Base-by-base conservation (phyloP, 2,797 vertebrate species). In the Lepus oiostolus region DNA sequence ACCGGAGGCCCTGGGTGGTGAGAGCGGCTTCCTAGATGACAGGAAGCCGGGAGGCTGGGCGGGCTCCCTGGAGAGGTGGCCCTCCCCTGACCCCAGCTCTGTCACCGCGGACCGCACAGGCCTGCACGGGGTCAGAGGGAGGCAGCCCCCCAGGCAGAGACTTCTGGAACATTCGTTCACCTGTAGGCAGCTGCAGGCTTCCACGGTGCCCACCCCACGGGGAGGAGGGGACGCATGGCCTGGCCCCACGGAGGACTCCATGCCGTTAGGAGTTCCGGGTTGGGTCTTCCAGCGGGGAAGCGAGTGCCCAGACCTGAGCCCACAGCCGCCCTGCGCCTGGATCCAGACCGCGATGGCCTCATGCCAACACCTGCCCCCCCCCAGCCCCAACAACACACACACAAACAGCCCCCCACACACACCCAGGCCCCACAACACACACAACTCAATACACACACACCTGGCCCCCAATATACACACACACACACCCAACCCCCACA, bases 161-260 rank as follows among this genome's bases (percentile, higher is more conserved):
- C 70, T 58, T 71, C 54, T 19, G 1, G 21, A 17, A 54, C 35
- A 7, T 47, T 75, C 95, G 93, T 95, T 96, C 95, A 95, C 96
- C 71, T 14, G 77, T 4, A 5, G 96, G 79, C 13, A 86, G 96
- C 94, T 58, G 54, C 54, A 97, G 83, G 95, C 93, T 96, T 97
- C 95, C 97, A 91, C 91, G 74, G 58, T 67, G 19, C 54, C 54
- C 19, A 19, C 54, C 54, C 19, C 42, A 42, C 42, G 7, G 42
- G 42, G 42, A 42, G 42, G 42, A 42, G 42, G 42, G 42, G 42
- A 42, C 8, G 42, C 42, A 1, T 42, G 42, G 42, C 42, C 42
- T 8, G 42, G 42, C 7, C 42, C 42, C 42, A 42, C 7, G 42
- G 42, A 42, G 42, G 42, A 42, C 42, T 42, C 7, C 42, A 42